Base-by-base conservation (phyloP, 2,888 invertebrate species). In the Ophion obscuratus region DNA sequence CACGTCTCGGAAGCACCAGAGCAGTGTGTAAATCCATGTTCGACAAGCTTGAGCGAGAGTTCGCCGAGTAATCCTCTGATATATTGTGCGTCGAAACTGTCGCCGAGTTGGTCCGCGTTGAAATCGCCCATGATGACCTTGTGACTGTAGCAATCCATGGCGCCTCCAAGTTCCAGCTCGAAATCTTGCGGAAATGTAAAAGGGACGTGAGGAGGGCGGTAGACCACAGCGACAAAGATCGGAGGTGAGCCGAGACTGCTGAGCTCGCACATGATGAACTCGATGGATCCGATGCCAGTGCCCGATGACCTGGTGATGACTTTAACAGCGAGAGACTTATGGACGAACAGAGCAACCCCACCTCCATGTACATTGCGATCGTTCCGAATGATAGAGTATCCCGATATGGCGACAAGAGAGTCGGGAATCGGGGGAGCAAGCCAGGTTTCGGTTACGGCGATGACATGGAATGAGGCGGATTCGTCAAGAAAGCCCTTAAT, bases 201-300 rank as follows among this genome's bases (percentile, higher is more conserved):
- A 6, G n/a, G 5, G 59, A 59, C 59, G n/a, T 59, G 59, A 11
- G 59, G 59, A 6, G 59, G 59, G n/a, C 59, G 59, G 11, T 59
- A 59, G 14, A 59, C 59, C n/a, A 59, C 59, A 6, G 59, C 59
- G 5, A 17, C 59, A 59, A 59, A 59, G n/a, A 59, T 59, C 59
- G 59, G 14, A 5, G 59, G n/a, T 6, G 59, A 59, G 9, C 59
- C 59, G 5, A 11, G 59, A 5, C 59, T 10, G 17, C 17, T 6
- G 59, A 59, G 59, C n/a, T 59, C 59, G n/a, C 59, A 59, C 59
- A 17, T 59, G 59, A 59, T 14, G n/a, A 59, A 59, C n/a, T 59
- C n/a, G n/a, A 59, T 59, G 11, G n/a, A 59, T 17, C 59, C 59
- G 6, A 11, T 6, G 14, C 59, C 59, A 17, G 59, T 59, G n/a